These are phyloP conservation scores for Sparus aurata DNA, from an alignment of 2,797 vertebrate genomes.

Conservation along the genomic window DNA sequence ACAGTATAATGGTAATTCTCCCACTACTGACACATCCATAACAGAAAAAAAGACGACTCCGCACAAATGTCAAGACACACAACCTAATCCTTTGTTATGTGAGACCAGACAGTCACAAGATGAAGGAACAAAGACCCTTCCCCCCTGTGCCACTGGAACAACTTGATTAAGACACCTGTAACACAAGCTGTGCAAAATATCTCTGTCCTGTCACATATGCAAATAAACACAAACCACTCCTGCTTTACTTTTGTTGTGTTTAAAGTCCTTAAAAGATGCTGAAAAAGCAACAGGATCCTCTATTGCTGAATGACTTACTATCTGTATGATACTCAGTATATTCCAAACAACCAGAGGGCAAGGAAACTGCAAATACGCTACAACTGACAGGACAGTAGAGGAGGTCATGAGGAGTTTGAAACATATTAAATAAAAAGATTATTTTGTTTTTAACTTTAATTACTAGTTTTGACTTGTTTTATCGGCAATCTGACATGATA, in stretches of 20 bases:
- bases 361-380: neutral
- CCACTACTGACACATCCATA: conserved; percentile 38
- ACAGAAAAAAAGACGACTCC: conserved; percentile 60
- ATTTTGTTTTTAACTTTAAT: neutral
- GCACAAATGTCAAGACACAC: conserved; percentile 61
- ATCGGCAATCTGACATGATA: too few species aligned
- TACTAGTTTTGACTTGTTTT: too few species aligned
- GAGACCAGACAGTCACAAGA: conserved; percentile 58
- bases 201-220: neutral
- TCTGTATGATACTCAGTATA: conserved; percentile 10
- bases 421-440: neutral
- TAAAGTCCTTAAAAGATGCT: neutral
- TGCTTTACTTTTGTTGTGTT: neutral
- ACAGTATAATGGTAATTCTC: conserved; percentile 36
- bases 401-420: neutral
- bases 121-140: conserved; percentile 49
- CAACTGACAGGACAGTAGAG: neutral
- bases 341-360: conserved; percentile 1
- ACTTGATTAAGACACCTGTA: conserved; percentile 32
- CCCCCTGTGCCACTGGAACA: conserved; percentile 21
- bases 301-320: neutral
- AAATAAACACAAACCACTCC: neutral
- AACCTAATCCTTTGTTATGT: conserved; percentile 70
- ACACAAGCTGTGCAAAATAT: conserved; percentile 2
- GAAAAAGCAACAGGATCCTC: conserved; percentile 1